Percentiles rank a stretch among this genome's conserved stretches.
phyloP scores from a whole-genome alignment of 37 sponge, comb jelly and placozoan genomes.

The Geodia barretti region DNA sequence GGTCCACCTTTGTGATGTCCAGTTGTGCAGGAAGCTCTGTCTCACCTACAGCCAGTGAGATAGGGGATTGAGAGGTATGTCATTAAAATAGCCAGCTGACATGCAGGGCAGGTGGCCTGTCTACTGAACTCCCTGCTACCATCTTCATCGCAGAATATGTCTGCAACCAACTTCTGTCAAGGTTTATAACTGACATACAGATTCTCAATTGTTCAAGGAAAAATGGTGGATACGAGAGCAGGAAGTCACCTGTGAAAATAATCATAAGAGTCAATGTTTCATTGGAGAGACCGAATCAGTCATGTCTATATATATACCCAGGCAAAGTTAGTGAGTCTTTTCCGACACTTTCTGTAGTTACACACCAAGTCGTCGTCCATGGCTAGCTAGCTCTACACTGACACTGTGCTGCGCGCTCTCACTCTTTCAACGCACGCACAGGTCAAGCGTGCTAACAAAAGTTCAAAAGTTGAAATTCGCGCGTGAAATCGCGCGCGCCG shows the following conservation, averaged over 20 bases:
- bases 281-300: too few species aligned
- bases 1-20: constrained; percentile 74
- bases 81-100: constrained; percentile 21
- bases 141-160: constrained; percentile 96
- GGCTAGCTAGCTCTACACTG: neutral
- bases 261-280: too few species aligned
- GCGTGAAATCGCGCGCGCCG: too few species aligned
- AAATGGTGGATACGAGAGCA: constrained; percentile 81
- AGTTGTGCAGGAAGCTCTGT: constrained; percentile 72
- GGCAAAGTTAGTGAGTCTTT: constrained; percentile 70
- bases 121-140: constrained; percentile 82
- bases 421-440: too few species aligned
- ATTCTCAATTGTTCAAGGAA: neutral
- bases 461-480: too few species aligned
- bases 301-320: constrained; percentile 64
- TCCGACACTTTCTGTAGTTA: constrained; percentile 89
- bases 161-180: constrained; percentile 31
- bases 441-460: too few species aligned
- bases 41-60: constrained; percentile 45
- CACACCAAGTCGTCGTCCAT: constrained; percentile 86
- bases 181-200: neutral
- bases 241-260: constrained; percentile 65
- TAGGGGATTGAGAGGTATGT: neutral
- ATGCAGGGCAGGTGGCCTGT: constrained; percentile 79
- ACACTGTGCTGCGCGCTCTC: too few species aligned